Evolutionary conservation across 2,888 invertebrate species (phyloP), one percentile per base, ranked within the genome.

Genomic region (Ophion slaviceki): DNA sequence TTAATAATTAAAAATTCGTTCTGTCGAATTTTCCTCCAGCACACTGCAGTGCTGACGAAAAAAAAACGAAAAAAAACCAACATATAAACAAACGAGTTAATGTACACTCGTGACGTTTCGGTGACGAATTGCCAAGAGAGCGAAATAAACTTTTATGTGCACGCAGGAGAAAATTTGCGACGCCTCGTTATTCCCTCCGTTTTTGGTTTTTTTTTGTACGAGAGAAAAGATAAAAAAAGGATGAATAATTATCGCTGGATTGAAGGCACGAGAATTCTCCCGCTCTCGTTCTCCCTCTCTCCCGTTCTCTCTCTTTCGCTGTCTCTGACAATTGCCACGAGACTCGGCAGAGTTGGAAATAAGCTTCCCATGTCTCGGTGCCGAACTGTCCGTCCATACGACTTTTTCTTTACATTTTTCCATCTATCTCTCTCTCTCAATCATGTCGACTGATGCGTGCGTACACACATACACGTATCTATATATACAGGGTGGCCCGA

Each of bases 381-480:
- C 71, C 70, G 61, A 80, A 80, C 80, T 80, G 67, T 80, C 80
- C 72, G 80, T 84, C 76, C 72, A 67, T 80, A 72, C 70, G 24
- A 66, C 66, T 84, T 68, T 74, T 53, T 75, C 7, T 75, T 32
- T 76, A 14, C 17, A 64, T 71, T 64, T 71, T 47, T 36, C 45
- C 53, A n/a, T 53, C 64, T 70, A n/a, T 53, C 64, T 70, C 76
- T 66, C 71, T 20, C 72, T 66, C 71, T 2, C 59, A 36, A 32
- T 32, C 76, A 62, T 75, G 64, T 64, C 40, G 75, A 62, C 32
- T 32, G 32, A 32, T 4, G 32, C 32, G 32, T 32, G 32, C 4
- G 32, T 32, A 32, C 32, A 32, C 32, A 32, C 4, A 32, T 32
- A 4, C 4, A 32, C 3, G 4, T 4, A 24, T 1, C 24, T 24